Evolutionary conservation across 2,888 invertebrate species (phyloP).

Genomic region (Conus canariensis): DNA sequence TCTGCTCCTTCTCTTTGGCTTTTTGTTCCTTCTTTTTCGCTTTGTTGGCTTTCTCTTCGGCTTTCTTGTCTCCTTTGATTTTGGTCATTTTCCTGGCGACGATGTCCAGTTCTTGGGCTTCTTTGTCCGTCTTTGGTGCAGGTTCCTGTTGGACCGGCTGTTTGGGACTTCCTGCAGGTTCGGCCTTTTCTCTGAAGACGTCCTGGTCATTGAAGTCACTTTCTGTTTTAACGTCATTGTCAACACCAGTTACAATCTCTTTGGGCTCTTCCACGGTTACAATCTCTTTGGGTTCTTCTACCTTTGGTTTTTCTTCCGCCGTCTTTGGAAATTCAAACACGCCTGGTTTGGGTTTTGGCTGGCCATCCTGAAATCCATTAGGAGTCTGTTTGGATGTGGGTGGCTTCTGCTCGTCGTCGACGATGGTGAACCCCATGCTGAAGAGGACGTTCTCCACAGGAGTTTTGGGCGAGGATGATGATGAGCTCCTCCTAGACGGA

Average conservation of each 20-base stretch:
- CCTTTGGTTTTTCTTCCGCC: neutral
- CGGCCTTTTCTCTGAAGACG: neutral
- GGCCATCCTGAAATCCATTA: neutral
- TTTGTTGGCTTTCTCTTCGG: constrained; percentile 29
- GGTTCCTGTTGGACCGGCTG: neutral
- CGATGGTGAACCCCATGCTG: constrained; percentile 17
- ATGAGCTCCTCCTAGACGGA: neutral
- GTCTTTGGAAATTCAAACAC: neutral
- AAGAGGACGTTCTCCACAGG: constrained; percentile 19
- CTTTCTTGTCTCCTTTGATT: constrained; percentile 31
- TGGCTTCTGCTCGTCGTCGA: neutral
- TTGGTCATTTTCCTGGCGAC: constrained; percentile 28
- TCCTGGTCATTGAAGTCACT: neutral
- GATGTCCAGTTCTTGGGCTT: neutral
- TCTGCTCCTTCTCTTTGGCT: constrained; percentile 31
- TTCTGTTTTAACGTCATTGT: neutral
- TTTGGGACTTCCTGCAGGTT: neutral
- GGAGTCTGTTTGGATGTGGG: neutral
- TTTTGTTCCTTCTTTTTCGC: constrained; percentile 29
- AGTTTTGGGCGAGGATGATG: neutral
- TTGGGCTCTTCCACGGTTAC: neutral
- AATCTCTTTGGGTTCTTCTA: neutral
- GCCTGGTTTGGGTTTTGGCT: neutral
- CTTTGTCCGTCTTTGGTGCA: neutral
- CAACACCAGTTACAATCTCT: neutral